Percentiles rank a stretch among this genome's conserved stretches.
Conservation (phyloP, 2,113 vertebrate species). For the Atractosteus spatula region DNA sequence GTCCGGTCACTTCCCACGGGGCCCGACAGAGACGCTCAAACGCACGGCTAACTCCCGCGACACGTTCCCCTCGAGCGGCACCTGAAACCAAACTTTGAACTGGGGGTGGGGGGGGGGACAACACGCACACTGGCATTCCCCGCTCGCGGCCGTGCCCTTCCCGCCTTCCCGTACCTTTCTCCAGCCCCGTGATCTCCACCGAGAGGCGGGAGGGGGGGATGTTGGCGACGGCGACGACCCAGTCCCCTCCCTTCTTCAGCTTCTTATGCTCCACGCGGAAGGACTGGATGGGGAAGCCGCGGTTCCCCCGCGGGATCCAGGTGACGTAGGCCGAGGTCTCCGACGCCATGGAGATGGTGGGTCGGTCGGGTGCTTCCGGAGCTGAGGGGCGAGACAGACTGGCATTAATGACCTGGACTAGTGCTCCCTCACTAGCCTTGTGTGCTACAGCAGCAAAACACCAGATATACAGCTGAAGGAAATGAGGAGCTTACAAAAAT, state of each 20-base stretch:
- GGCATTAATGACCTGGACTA: too few species aligned
- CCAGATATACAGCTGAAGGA: too few species aligned
- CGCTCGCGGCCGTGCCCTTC: neutral
- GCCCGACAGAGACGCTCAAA: too few species aligned
- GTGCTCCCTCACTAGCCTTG: too few species aligned
- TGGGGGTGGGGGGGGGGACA: too few species aligned
- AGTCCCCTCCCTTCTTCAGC: slow-evolving; percentile 85
- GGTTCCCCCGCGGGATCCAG: slow-evolving; percentile 95
- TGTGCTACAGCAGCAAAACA: too few species aligned
- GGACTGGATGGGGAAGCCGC: slow-evolving; percentile 92
- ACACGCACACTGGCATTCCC: neutral
- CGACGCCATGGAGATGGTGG: slow-evolving; percentile 91
- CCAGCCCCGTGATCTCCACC: slow-evolving; percentile 87
- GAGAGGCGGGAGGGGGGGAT: slow-evolving; percentile 94
- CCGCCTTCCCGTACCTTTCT: slow-evolving; percentile 77
- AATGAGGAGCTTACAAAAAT: too few species aligned
- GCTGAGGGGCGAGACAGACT: slow-evolving; percentile 56
- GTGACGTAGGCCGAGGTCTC: slow-evolving; percentile 94
- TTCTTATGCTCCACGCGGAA: slow-evolving; percentile 94
- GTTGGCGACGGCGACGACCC: slow-evolving; percentile 86
- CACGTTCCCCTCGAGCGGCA: too few species aligned
- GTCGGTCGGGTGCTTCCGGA: slow-evolving; percentile 94
- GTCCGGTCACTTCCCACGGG: too few species aligned
- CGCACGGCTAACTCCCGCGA: too few species aligned
- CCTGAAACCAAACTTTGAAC: too few species aligned